phyloP scores from a whole-genome alignment of 2,888 invertebrate genomes.

The Drosophila recens region DNA sequence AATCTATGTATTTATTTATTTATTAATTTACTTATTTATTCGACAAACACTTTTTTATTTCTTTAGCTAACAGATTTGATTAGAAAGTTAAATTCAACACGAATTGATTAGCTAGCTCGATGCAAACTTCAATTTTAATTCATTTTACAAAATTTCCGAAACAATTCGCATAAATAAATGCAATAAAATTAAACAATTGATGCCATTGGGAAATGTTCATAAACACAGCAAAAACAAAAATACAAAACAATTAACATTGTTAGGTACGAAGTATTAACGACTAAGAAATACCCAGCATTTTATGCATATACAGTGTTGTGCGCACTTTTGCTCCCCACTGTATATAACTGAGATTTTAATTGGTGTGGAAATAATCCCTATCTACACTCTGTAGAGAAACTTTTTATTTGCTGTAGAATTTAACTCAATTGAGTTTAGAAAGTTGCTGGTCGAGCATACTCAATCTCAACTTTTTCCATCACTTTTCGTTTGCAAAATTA shows the following conservation, averaged over 20 bases:
- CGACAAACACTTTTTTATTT: conserved; percentile 4
- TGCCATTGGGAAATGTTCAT: conserved; percentile 13
- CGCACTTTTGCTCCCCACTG: too few species aligned
- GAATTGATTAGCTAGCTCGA: conserved; percentile 32
- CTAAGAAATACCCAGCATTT: neutral
- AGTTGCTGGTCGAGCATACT: conserved; percentile 21
- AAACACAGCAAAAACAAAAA: conserved; percentile 11
- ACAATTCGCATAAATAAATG: conserved; percentile 30
- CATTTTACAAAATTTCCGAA: neutral
- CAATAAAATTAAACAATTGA: conserved; percentile 27
- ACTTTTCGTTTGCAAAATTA: conserved; percentile 46
- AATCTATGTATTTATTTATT: conserved; percentile 21
- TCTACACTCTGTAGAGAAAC: neutral
- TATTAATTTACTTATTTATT: conserved; percentile 6
- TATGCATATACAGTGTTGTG: too few species aligned
- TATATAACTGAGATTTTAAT: neutral
- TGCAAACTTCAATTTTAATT: conserved; percentile 11
- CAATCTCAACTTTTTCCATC: neutral
- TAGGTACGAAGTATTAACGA: neutral
- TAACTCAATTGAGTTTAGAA: neutral
- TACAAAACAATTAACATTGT: conserved; percentile 12
- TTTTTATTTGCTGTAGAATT: neutral
- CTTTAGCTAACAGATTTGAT: neutral
- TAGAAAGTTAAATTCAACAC: neutral
- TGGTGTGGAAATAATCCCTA: neutral